Conservation (phyloP, 2,797 vertebrate species). For the Halcyon chelicuti region DNA sequence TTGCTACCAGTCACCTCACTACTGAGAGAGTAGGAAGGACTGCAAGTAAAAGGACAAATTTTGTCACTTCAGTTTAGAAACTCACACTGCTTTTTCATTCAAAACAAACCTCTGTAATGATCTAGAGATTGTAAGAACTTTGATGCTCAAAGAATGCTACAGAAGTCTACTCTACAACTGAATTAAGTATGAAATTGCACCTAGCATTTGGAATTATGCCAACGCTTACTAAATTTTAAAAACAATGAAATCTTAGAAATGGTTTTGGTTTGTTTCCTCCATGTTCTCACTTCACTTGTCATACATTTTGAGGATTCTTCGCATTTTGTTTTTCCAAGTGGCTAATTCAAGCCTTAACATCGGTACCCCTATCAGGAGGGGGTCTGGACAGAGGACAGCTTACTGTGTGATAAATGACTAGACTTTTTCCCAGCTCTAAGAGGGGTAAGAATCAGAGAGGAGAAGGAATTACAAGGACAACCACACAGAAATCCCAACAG, state of each 20-base stretch:
- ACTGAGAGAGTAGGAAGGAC: background rate
- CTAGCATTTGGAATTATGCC: background rate
- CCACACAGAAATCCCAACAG: background rate
- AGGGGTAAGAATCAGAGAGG: background rate
- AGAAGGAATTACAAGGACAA: background rate
- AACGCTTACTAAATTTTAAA: background rate
- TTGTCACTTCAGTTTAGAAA: background rate
- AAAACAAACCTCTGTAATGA: background rate
- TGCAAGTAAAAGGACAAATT: background rate
- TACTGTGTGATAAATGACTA: background rate
- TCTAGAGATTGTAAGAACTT: background rate
- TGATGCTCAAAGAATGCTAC: background rate
- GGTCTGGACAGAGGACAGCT: background rate
- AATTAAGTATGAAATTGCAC: background rate
- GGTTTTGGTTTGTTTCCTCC: background rate
- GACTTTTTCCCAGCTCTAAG: background rate
- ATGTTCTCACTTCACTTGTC: background rate
- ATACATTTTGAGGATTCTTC: background rate
- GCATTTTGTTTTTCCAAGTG: background rate
- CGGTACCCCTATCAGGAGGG: background rate
- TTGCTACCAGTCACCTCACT: background rate
- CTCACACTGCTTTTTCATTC: background rate
- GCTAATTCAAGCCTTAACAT: background rate
- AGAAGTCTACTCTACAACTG: background rate
- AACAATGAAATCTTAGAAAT: background rate